Conservation (phyloP, 2,113 vertebrate species). For the Sebastes fasciatus region DNA sequence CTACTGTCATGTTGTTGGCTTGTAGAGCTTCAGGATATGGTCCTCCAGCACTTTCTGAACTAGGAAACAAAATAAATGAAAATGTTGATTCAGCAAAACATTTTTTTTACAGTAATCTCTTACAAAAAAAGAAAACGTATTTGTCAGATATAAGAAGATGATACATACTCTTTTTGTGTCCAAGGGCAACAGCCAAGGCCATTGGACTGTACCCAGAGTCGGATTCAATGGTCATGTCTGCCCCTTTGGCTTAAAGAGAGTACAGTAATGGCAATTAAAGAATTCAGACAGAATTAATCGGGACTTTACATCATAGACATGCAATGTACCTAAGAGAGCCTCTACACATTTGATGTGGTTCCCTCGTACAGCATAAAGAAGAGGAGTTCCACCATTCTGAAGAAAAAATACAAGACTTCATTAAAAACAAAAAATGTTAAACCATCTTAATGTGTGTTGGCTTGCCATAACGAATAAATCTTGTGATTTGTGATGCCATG, state of each 20-base stretch:
- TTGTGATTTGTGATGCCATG: background rate
- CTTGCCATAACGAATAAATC: background rate
- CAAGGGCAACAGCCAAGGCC: conserved; percentile 93
- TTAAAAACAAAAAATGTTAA: background rate
- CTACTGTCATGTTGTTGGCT: conserved; percentile 56
- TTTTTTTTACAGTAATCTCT: background rate
- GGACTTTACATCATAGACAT: background rate
- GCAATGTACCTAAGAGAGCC: conserved; percentile 88
- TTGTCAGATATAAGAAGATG: background rate
- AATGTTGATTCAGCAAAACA: background rate
- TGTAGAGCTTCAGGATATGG: conserved; percentile 88
- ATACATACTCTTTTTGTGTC: conserved; percentile 90
- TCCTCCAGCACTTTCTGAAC: conserved; percentile 91
- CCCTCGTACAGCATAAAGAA: conserved; percentile 95
- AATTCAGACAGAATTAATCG: background rate
- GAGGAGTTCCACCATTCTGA: conserved; percentile 95
- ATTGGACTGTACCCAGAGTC: conserved; percentile 96
- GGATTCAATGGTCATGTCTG: conserved; percentile 93
- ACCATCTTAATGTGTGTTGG: background rate
- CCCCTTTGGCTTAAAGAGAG: conserved; percentile 81
- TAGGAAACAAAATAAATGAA: conserved; percentile 54
- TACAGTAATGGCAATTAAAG: background rate
- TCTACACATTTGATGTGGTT: conserved; percentile 95
- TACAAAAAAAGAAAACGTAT: background rate
- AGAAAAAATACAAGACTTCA: conserved; percentile 3